A percentile compares a stretch with the other conserved stretches of the same genome.
Conservation (phyloP, 2,113 vertebrate species). For the Pachycephala philippinensis region DNA sequence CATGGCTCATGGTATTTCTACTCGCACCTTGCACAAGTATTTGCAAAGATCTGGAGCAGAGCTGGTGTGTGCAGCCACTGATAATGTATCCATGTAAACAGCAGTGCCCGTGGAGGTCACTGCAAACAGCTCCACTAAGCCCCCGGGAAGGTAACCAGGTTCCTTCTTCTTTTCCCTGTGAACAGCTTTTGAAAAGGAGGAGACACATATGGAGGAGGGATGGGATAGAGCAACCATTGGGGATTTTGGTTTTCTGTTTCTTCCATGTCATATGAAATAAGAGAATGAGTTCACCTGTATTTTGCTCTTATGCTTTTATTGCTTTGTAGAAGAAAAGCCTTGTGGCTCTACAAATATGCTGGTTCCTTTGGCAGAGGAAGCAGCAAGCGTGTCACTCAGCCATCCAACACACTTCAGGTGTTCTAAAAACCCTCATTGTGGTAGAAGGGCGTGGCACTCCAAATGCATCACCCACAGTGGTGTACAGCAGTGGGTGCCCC, state of each 20-base stretch:
- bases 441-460: neutral
- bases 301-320: neutral
- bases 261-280: neutral
- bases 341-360: neutral
- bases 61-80: fast-evolving
- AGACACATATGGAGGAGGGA: neutral
- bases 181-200: neutral
- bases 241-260: neutral
- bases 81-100: neutral
- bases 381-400: neutral
- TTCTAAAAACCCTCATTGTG: neutral
- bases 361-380: neutral
- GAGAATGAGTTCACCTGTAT: neutral
- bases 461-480: neutral
- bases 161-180: neutral
- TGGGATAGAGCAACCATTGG: neutral
- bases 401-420: neutral
- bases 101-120: neutral
- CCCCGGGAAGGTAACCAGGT: fast-evolving
- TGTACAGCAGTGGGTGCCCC: neutral
- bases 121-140: neutral
- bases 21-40: neutral
- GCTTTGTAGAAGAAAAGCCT: neutral
- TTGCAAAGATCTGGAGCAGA: neutral
- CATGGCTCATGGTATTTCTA: neutral